Conservation (phyloP, 2,113 vertebrate genomes). For the Tachysurus vachellii region DNA sequence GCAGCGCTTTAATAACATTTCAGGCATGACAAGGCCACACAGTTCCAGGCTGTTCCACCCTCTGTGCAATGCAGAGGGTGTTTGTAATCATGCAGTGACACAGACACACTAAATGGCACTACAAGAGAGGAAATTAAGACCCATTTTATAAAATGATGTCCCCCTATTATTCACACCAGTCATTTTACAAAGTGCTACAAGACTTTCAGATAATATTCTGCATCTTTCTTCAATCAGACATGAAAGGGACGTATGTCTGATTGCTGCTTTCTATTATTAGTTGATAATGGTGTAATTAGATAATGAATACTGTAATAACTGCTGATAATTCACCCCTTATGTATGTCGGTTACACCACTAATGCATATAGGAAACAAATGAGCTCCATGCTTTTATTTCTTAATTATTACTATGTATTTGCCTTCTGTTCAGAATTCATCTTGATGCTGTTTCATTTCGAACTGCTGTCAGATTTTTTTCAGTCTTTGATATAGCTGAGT, state of each 20-base stretch:
- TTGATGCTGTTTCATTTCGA: slow-evolving; percentile 7
- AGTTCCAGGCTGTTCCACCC: slow-evolving; percentile 22
- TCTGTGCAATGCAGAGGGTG: slow-evolving; percentile 20
- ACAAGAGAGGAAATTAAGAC: slow-evolving; percentile 38
- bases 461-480: neutral
- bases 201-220: slow-evolving; percentile 44
- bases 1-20: slow-evolving; percentile 1
- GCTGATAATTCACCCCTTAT: slow-evolving; percentile 9
- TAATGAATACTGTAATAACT: slow-evolving; percentile 28
- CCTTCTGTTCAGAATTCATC: slow-evolving; percentile 13
- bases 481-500: neutral
- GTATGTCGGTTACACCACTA: neutral
- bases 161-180: neutral
- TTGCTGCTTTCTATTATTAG: slow-evolving; percentile 33
- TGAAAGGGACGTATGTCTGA: slow-evolving; percentile 23
- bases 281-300: slow-evolving; percentile 36
- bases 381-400: neutral
- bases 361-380: neutral
- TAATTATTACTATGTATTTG: neutral
- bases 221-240: slow-evolving; percentile 26
- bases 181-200: slow-evolving; percentile 26
- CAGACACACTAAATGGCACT: slow-evolving; percentile 29
- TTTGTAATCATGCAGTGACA: slow-evolving; percentile 30
- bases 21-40: neutral
- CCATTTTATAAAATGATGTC: slow-evolving; percentile 35